Base-by-base conservation (phyloP, 2,113 vertebrate genomes). In the Tyrannus savana region DNA sequence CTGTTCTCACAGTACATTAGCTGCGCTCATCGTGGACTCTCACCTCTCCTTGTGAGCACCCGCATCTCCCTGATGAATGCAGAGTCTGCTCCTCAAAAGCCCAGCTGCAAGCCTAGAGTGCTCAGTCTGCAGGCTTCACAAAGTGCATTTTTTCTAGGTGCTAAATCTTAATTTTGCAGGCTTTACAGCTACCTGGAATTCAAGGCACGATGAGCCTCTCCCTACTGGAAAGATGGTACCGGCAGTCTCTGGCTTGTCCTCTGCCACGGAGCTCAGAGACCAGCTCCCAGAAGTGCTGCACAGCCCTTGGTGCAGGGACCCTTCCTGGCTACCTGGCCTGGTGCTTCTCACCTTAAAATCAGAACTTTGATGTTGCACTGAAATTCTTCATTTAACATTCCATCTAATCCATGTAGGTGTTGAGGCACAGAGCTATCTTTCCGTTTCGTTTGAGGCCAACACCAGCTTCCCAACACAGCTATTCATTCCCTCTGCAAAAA, bases 181-280 rank as follows among this genome's bases (percentile, higher is more conserved):
- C 15, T 78, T 87, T 59, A 27, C 24, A 27, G 60, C 30, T 39
- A 49, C 19, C 50, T 62, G 73, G 62, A 83, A 81, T 77, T 73
- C 59, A 74, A 0, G 1, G 56, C 14, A 42, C 0, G 0, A 8
- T 28, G 9, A 50, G 35, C 18, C 15, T 23, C 27, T 87, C 24
- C 17, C 41, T 10, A 14, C 30, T 10, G 13, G 22, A 78, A 75
- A 30, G 52, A 58, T 62, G 55, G 25, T 41, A 16, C 14, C 1
- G 4, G n/a, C 15, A 69, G 55, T 44, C 24, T 75, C 42, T 62
- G 52, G 28, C 37, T 78, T 78, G 21, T 74, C 18, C 21, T 58
- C 14, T 3, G 0, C 12, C 0, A 0, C 16, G 14, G 24, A 64
- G 41, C 25, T 39, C 25, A 16, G 46, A 14, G 41, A 56, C 19